Evolutionary conservation across 2,888 invertebrate species (phyloP).

Genomic region (Callyntrura sp.): DNA sequence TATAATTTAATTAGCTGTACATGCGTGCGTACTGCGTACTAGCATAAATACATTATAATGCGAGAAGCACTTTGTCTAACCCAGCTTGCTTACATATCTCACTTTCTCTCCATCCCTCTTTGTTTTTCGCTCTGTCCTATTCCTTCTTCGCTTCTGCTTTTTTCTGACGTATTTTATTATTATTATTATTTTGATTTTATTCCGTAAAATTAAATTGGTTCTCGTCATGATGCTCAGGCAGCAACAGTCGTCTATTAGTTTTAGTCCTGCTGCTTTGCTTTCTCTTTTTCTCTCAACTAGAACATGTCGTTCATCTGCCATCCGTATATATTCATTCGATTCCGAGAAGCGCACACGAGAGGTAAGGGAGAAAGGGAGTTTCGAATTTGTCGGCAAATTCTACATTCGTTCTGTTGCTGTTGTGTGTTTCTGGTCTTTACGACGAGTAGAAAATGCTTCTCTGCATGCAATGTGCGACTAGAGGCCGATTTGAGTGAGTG

Average conservation of each 20-base stretch:
- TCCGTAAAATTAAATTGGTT: slow-evolving; percentile 10
- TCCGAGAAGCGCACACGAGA: no score
- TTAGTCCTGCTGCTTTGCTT: not conserved
- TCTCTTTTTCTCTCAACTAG: not conserved
- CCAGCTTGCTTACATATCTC: not conserved
- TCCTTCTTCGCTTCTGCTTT: no score
- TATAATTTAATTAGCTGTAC: no score
- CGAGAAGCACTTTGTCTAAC: no score
- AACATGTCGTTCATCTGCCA: not conserved
- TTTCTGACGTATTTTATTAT: no score
- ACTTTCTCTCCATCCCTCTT: not conserved
- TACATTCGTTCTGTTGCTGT: not conserved
- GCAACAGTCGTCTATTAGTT: not conserved
- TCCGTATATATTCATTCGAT: not conserved
- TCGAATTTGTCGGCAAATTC: no score
- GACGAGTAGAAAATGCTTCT: not conserved
- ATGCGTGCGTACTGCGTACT: no score
- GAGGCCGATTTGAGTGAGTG: not conserved
- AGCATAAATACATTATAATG: no score
- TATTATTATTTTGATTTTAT: not conserved
- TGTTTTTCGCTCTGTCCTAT: no score
- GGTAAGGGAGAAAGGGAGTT: no score
- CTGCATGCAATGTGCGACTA: not conserved
- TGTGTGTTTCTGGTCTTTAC: not conserved
- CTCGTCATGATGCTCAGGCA: not conserved